phyloP scores from a whole-genome alignment of 2,797 vertebrate genomes.

The Serranus cabrilla region DNA sequence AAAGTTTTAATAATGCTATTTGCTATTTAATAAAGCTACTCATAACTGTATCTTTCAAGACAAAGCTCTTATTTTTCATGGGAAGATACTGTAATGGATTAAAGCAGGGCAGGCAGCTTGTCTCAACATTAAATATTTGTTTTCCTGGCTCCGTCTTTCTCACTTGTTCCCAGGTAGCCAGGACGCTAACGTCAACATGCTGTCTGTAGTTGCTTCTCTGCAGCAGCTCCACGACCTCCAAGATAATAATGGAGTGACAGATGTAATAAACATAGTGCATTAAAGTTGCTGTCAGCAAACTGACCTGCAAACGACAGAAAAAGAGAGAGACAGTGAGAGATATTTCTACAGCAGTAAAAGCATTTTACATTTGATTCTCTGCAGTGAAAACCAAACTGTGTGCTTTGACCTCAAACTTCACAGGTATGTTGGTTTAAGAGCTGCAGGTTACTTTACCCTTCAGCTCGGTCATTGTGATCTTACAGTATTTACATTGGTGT shows the following conservation, averaged over 20 bases:
- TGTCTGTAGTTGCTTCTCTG: conserved; percentile 69
- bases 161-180: conserved; percentile 85
- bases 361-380: background rate
- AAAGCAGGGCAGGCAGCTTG: background rate
- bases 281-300: conserved; percentile 61
- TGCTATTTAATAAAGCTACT: background rate
- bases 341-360: background rate
- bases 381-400: background rate
- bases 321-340: background rate
- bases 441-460: conserved; percentile 51
- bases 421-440: conserved; percentile 56
- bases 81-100: background rate
- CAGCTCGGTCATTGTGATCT: conserved; percentile 38
- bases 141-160: conserved; percentile 9
- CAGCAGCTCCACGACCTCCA: conserved; percentile 74
- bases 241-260: conserved; percentile 64
- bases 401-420: conserved; percentile 30
- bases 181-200: conserved; percentile 75
- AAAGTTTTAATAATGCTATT: background rate
- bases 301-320: conserved; percentile 67
- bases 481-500: conserved; percentile 39
- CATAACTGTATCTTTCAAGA: background rate
- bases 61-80: background rate
- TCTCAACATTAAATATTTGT: conserved; percentile 28
- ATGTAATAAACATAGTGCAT: conserved; percentile 70